These are phyloP conservation scores for Melanostoma mellinum DNA, from an alignment of 2,888 invertebrate species.

Conservation along the genomic window DNA sequence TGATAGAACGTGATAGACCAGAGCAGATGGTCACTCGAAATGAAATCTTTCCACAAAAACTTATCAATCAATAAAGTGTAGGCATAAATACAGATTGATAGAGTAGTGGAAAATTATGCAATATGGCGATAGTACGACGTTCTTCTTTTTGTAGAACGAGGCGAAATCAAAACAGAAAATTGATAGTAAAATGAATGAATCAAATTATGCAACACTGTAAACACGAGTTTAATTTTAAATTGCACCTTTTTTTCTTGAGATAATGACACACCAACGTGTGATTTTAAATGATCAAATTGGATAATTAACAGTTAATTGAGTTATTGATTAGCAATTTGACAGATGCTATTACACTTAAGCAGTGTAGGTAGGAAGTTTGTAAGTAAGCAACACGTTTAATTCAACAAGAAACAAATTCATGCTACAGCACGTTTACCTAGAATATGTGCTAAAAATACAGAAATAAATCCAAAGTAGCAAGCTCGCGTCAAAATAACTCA, in stretches of 20 bases:
- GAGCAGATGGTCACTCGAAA: slow-evolving; percentile 17
- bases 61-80: not conserved
- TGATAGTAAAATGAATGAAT: not conserved
- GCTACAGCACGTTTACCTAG: too few species aligned
- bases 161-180: not conserved
- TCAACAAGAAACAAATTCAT: not conserved
- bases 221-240: slow-evolving; percentile 6
- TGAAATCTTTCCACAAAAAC: not conserved
- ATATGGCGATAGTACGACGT: not conserved
- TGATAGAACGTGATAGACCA: not conserved
- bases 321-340: not conserved
- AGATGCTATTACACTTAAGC: not conserved
- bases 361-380: too few species aligned
- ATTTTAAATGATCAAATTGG: not conserved
- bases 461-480: not conserved
- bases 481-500: not conserved
- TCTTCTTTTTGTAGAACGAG: too few species aligned
- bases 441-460: not conserved
- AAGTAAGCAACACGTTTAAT: not conserved
- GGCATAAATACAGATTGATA: not conserved
- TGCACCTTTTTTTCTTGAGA: not conserved
- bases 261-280: not conserved
- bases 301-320: not conserved
- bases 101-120: not conserved
- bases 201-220: not conserved